Evolutionary conservation across 2,888 invertebrate genomes (phyloP), one percentile per base, ranked within the genome.

Genomic region (Chalcosyrphus nemorum): DNA sequence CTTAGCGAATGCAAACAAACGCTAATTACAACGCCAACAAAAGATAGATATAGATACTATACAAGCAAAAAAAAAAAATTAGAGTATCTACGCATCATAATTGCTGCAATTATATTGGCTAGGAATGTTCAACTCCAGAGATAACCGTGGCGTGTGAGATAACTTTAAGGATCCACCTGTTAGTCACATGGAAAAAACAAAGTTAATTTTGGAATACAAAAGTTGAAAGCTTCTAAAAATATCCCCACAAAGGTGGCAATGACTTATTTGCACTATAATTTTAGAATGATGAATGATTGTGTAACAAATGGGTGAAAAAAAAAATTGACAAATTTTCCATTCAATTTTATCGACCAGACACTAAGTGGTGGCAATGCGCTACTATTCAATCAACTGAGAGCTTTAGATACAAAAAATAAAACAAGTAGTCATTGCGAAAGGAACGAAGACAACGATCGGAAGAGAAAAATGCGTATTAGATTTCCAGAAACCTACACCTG

Each of bases 21-120:
- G 38, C 52, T 78, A 68, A 82, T 82, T 78, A 78, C 78, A 78
- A 47, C 63, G 81, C 66, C 52, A 82, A 78, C 72, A 82, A 72
- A 72, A 74, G 56, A n/a, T n/a, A n/a, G n/a, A n/a, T n/a, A n/a
- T n/a, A n/a, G n/a, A 54, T 27, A 65, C 71, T 35, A 43, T 24
- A n/a, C n/a, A 4, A 59, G 13, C 9, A 27, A 45, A 66, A 61
- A 65, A 63, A 50, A 38, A n/a, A 52, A 76, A 35, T 29, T 24
- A 35, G 35, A 65, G 43, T 76, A 50, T 52, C 52, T 66, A 76
- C 56, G 66, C 66, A 68, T 59, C 43, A 38, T 75, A 66, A 66
- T 75, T 75, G 38, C 38, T 38, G 50, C 75, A 66, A 41, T 66
- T 66, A 50, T 50, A 56, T 27, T 11, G 32, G 17, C 7, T 50